Evolutionary conservation across 1,140 invertebrate species (phyloP).

Genomic region (Hydropsyche tenuis): DNA sequence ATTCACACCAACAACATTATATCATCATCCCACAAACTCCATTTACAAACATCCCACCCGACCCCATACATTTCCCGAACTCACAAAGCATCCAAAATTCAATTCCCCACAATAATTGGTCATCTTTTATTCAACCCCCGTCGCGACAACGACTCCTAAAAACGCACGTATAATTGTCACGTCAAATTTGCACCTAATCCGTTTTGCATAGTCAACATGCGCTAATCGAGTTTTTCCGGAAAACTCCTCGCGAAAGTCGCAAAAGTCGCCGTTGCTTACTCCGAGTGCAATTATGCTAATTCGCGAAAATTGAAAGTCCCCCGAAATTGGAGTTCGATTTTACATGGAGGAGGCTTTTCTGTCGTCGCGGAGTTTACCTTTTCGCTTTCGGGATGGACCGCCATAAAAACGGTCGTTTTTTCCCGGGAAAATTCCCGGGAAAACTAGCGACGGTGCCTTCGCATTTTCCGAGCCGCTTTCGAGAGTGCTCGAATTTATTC

Average conservation of each 20-base stretch:
- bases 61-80: not conserved
- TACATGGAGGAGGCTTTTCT: not conserved
- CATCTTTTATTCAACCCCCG: slow-evolving; percentile 33
- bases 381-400: too few species aligned
- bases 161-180: slow-evolving; percentile 33
- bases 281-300: not conserved
- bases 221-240: not conserved
- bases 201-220: slow-evolving; percentile 4
- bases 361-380: too few species aligned
- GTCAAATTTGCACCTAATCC: not conserved
- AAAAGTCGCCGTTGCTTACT: not conserved
- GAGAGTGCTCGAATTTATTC: too few species aligned
- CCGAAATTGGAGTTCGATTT: not conserved
- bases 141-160: slow-evolving; percentile 1
- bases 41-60: too few species aligned
- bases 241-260: not conserved
- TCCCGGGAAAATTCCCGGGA: too few species aligned
- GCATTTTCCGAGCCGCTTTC: too few species aligned
- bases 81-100: not conserved
- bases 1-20: too few species aligned
- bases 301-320: too few species aligned
- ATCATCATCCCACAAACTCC: too few species aligned
- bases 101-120: slow-evolving; percentile 35
- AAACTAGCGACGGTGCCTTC: too few species aligned
- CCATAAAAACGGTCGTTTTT: too few species aligned